Conservation (phyloP, 2,888 invertebrate genomes). For the Ommatoiulus sabulosus region DNA sequence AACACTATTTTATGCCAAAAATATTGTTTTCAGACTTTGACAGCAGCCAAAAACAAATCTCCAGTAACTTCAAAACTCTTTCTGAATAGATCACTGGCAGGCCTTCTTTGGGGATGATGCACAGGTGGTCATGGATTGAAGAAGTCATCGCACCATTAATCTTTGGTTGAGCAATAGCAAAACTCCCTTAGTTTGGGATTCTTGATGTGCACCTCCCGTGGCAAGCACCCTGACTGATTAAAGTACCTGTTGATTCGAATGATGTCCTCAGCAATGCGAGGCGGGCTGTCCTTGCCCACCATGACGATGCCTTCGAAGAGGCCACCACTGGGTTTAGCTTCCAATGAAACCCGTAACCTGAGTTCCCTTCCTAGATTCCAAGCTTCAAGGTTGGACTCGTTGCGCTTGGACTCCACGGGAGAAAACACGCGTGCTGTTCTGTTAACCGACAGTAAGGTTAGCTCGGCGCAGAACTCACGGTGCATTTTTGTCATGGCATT, state of each 20-base stretch:
- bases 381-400: background rate
- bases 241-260: slow-evolving; percentile 68
- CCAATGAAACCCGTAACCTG: slow-evolving; percentile 70
- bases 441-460: slow-evolving; percentile 74
- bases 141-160: too few species aligned
- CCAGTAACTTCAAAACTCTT: too few species aligned
- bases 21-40: too few species aligned
- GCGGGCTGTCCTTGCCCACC: slow-evolving; percentile 65
- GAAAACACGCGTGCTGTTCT: slow-evolving; percentile 72
- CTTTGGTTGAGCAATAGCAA: background rate
- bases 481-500: slow-evolving; percentile 74
- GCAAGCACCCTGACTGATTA: slow-evolving; percentile 66
- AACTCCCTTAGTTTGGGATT: background rate
- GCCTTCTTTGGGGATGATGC: too few species aligned
- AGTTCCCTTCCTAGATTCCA: background rate
- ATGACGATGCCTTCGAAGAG: slow-evolving; percentile 84
- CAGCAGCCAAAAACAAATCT: too few species aligned
- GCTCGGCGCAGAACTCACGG: slow-evolving; percentile 72
- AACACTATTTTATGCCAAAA: too few species aligned
- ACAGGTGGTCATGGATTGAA: too few species aligned
- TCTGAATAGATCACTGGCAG: too few species aligned
- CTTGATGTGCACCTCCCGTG: background rate
- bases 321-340: slow-evolving; percentile 77
- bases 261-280: slow-evolving; percentile 75
- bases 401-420: slow-evolving; percentile 68